Conservation (phyloP, 2,113 vertebrate genomes). For the Rousettus leschenaultii region DNA sequence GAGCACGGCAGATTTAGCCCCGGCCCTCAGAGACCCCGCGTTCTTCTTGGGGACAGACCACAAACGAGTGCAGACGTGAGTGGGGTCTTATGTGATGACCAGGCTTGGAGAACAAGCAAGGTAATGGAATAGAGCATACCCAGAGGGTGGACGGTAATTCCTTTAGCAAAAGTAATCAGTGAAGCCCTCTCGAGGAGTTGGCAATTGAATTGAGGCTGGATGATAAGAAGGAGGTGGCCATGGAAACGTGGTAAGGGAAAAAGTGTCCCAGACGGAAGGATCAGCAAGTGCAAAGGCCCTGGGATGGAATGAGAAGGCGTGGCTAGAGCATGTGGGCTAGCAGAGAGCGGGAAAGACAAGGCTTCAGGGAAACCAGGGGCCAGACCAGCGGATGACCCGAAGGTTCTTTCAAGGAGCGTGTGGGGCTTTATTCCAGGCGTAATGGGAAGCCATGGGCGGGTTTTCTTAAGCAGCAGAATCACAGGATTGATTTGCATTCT, state of each 20-base stretch:
- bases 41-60: background rate
- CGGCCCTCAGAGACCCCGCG: too few species aligned
- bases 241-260: background rate
- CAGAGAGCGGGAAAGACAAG: accelerated
- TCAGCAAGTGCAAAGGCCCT: background rate
- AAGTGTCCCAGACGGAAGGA: background rate
- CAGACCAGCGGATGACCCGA: background rate
- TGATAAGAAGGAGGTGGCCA: accelerated
- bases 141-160: accelerated
- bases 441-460: background rate
- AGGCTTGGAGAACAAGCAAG: background rate
- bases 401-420: background rate
- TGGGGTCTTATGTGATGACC: background rate
- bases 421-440: background rate
- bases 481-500: background rate
- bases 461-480: background rate
- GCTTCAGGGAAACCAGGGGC: too few species aligned
- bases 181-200: background rate
- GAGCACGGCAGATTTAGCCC: background rate
- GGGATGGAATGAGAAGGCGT: background rate
- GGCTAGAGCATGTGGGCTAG: accelerated
- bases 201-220: background rate
- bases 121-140: background rate
- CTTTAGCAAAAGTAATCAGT: background rate
- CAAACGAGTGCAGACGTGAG: background rate